These are phyloP conservation scores for Ascaphus truei DNA, from an alignment of 2,113 vertebrate species.

Conservation along the genomic window DNA sequence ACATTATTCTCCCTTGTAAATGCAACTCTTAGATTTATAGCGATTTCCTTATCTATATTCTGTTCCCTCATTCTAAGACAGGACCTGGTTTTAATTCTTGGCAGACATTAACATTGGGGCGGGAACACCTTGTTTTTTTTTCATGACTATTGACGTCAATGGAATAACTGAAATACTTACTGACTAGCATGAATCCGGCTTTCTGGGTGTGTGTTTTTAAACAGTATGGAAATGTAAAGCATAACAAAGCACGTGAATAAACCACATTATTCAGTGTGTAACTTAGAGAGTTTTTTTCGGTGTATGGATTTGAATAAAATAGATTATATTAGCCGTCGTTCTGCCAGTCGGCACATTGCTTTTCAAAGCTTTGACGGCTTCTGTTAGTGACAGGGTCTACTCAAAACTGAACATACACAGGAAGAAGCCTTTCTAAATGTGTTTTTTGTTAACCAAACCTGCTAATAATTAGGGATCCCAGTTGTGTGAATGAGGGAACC, in stretches of 20 bases:
- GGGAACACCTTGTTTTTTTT: slow-evolving; percentile 86
- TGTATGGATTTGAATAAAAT: too few species aligned
- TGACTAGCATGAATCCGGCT: slow-evolving; percentile 84
- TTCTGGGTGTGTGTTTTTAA: slow-evolving; percentile 61
- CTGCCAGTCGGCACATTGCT: too few species aligned
- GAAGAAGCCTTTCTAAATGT: too few species aligned
- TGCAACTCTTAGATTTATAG: neutral
- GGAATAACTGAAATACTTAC: slow-evolving; percentile 99
- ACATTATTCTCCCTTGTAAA: too few species aligned
- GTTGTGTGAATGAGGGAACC: too few species aligned
- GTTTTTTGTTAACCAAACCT: too few species aligned
- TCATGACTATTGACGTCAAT: slow-evolving; percentile 99
- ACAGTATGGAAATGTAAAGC: slow-evolving; percentile 65
- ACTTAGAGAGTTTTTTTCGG: neutral
- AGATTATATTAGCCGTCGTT: too few species aligned
- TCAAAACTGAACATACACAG: too few species aligned
- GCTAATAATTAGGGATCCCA: too few species aligned
- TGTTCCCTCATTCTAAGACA: slow-evolving; percentile 59
- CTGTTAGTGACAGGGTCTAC: too few species aligned
- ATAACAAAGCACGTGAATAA: slow-evolving; percentile 62
- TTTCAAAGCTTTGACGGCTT: too few species aligned
- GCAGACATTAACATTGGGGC: slow-evolving; percentile 66
- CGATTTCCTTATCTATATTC: slow-evolving; percentile 6
- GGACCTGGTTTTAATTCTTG: slow-evolving; percentile 79
- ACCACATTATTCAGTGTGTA: slow-evolving; percentile 20